Conservation (phyloP, 2,113 vertebrate species). For the Setophaga petechia region DNA sequence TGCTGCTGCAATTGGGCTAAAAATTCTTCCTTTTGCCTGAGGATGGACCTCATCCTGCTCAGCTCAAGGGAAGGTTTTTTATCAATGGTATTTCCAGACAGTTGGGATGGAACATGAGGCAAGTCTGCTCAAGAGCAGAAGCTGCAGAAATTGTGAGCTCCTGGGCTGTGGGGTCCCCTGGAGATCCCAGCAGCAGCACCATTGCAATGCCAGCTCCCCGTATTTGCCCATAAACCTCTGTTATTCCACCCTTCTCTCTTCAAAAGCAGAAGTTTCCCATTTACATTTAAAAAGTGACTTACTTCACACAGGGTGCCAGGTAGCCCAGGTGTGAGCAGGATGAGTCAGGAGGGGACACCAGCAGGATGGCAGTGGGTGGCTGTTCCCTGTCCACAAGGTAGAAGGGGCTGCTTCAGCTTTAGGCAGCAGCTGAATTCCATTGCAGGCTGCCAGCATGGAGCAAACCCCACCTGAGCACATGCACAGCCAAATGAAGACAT, state of each 20-base stretch:
- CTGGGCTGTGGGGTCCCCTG: not conserved
- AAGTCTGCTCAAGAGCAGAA: not conserved
- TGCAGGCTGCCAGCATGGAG: not conserved
- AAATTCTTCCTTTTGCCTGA: not conserved
- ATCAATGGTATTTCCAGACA: not conserved
- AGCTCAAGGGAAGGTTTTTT: not conserved
- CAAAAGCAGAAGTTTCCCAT: not conserved
- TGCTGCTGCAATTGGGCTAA: not conserved
- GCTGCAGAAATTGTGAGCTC: not conserved
- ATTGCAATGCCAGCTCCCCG: not conserved
- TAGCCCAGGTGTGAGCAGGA: not conserved
- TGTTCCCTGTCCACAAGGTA: not conserved
- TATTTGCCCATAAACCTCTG: not conserved
- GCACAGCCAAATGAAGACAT: not conserved
- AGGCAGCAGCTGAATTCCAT: not conserved
- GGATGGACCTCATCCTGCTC: not conserved
- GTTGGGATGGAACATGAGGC: not conserved
- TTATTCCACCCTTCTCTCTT: not conserved
- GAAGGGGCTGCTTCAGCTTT: not conserved
- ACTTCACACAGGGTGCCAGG: not conserved
- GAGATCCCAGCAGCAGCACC: not conserved
- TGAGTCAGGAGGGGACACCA: not conserved
- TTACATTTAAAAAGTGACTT: accelerated
- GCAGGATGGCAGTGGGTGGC: not conserved
- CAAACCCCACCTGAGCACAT: not conserved